Percentiles rank a stretch among this genome's conserved stretches.
phyloP scores from a whole-genome alignment of 1,140 invertebrate genomes.

The Drosophila seguyi region DNA sequence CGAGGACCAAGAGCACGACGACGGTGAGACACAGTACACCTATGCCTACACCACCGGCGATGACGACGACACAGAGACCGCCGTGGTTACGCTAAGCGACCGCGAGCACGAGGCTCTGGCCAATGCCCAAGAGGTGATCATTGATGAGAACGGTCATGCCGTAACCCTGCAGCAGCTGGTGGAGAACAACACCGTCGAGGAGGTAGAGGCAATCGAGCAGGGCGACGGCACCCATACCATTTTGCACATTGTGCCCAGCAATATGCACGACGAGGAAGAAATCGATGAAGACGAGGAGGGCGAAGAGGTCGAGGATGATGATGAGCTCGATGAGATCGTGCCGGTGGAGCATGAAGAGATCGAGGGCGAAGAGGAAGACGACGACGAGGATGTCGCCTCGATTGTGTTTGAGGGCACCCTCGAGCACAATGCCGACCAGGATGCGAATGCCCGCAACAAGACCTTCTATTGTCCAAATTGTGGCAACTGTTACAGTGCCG shows the following conservation, averaged over 20 bases:
- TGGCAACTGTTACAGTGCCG: constrained; percentile 82
- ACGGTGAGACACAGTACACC: constrained; percentile 61
- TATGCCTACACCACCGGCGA: constrained; percentile 72
- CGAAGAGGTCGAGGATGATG: constrained; percentile 34
- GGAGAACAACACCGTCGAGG: constrained; percentile 77
- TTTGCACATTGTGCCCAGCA: constrained; percentile 71
- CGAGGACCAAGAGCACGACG: constrained; percentile 13
- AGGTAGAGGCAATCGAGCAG: constrained; percentile 79
- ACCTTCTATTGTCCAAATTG: constrained; percentile 83
- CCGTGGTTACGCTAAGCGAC: constrained; percentile 66
- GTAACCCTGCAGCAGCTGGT: constrained; percentile 77
- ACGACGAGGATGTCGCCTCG: constrained; percentile 58
- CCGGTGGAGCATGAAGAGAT: constrained; percentile 51
- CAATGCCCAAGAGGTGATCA: constrained; percentile 77
- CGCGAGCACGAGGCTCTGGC: constrained; percentile 62
- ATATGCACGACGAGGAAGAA: constrained; percentile 38
- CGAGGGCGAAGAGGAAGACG: constrained; percentile 52
- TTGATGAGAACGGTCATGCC: constrained; percentile 80
- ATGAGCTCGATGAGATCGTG: constrained; percentile 54
- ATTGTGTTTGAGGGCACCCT: constrained; percentile 69
- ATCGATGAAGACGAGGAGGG: constrained; percentile 26
- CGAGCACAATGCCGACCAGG: constrained; percentile 57
- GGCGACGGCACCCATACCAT: constrained; percentile 82
- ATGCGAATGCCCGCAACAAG: constrained; percentile 64
- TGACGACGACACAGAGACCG: constrained; percentile 69